phyloP scores from a whole-genome alignment of 2,113 vertebrate species.

The Oncorhynchus nerka region DNA sequence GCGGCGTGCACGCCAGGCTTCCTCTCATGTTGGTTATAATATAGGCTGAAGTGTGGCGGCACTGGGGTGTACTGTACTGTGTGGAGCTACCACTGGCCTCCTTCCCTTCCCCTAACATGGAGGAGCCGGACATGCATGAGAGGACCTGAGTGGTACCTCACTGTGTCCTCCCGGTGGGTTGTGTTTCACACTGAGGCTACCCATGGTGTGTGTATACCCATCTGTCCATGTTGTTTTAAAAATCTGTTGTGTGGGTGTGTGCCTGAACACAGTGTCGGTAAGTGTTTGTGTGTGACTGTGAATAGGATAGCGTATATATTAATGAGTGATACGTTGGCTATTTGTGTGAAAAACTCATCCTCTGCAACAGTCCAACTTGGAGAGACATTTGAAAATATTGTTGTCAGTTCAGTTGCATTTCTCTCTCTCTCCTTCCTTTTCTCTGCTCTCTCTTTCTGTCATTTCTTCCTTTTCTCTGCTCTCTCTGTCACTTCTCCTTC shows the following conservation, averaged over 20 bases:
- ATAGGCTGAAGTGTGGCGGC: neutral
- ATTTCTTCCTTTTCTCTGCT: neutral
- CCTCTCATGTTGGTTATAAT: conserved; percentile 25
- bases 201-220: neutral
- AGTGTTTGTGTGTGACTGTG: conserved; percentile 11
- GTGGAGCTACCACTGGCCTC: conserved; percentile 48
- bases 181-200: conserved; percentile 51
- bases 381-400: conserved; percentile 45
- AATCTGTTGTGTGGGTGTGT: neutral
- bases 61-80: neutral
- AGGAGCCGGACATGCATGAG: conserved; percentile 55
- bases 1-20: conserved; percentile 26
- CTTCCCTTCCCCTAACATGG: conserved; percentile 59
- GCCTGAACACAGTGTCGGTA: too few relatives aligned
- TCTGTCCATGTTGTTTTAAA: too few relatives aligned
- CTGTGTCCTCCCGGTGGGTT: conserved; percentile 7
- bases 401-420: conserved; percentile 29
- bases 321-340: neutral
- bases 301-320: neutral
- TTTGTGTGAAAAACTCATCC: neutral
- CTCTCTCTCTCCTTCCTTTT: neutral
- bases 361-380: conserved; percentile 50
- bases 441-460: neutral
- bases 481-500: neutral
- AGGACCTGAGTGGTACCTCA: conserved; percentile 51